A percentile compares a stretch with the other conserved stretches of the same genome.
Evolutionary conservation across 2,888 invertebrate genomes (phyloP).

Genomic region (Bombylius major): DNA sequence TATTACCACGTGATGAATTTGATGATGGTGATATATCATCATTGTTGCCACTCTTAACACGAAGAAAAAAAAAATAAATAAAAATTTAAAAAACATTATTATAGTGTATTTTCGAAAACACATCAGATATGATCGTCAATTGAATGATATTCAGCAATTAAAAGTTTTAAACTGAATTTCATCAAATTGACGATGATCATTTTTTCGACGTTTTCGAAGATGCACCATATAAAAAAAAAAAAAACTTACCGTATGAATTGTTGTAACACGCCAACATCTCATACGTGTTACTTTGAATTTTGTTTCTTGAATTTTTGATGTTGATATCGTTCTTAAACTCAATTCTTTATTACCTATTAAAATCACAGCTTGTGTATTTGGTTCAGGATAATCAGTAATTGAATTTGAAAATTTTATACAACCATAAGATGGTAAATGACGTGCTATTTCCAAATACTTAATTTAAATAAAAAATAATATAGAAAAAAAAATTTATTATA

Average conservation of each 20-base stretch:
- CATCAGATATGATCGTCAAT: no score
- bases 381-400: constrained; percentile 61
- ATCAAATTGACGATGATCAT: no score
- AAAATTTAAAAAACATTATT: neutral
- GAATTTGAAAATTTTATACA: constrained; percentile 69
- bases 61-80: neutral
- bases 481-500: neutral
- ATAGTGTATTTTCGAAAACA: no score
- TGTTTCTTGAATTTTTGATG: constrained; percentile 60
- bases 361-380: constrained; percentile 54
- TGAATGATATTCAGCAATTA: no score
- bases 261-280: constrained; percentile 94
- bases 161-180: no score
- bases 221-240: neutral
- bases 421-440: constrained; percentile 78
- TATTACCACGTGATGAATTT: constrained; percentile 4
- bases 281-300: constrained; percentile 90
- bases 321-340: constrained; percentile 50
- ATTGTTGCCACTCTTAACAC: constrained; percentile 14
- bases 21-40: constrained; percentile 13
- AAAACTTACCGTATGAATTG: constrained; percentile 54
- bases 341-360: constrained; percentile 80
- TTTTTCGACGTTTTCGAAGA: no score
- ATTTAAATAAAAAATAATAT: constrained; percentile 22
- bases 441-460: constrained; percentile 75